Evolutionary conservation across 2,113 vertebrate genomes (phyloP), one percentile per base, ranked within the genome.

Genomic region (Seriola quinqueradiata): DNA sequence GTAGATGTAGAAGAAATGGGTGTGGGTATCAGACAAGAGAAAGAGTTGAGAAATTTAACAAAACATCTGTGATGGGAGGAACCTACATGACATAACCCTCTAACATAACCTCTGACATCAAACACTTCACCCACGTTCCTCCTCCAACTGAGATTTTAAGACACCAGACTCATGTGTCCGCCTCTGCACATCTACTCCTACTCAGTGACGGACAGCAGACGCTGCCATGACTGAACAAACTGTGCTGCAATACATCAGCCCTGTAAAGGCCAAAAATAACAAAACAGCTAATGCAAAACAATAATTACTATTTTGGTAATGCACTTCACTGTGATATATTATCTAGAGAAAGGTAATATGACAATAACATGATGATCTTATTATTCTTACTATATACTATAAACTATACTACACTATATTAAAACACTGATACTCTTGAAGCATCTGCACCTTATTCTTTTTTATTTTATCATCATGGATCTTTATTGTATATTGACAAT

Each of bases 31-130:
- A 4, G 14, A 64, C 5, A 48, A 50, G 23, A 73, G 5, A 28
- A 8, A 44, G 21, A 46, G 21, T 14, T 42, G 63, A 28, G 28
- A 70, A 75, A 50, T 64, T 10, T 25, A 63, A 77, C 55, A 67
- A 59, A 72, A 54, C 80, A 77, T 86, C 46, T 87, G 87, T 55
- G 64, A 64, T 8, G 75, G 87, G 87, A 74, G 81, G 60, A 74
- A 69, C 40, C 61, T n/a, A 14, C 28, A 71, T 83, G 76, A 72
- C 36, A 28, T 57, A 44, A 85, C 13, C 58, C 19, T 81, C 83
- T 69, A 65, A 79, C 54, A 34, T 48, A 17, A 79, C 55, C 70
- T 75, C 52, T 78, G 74, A 89, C 81, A 58, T 50, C 42, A 25
- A 59, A 72, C 46, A 32, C 70, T 36, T 63, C 32, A 42, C 28